Percentiles rank a stretch among this genome's conserved stretches.
Conservation (phyloP, 1,140 invertebrate species). For the Drosophila pseudoananassae region DNA sequence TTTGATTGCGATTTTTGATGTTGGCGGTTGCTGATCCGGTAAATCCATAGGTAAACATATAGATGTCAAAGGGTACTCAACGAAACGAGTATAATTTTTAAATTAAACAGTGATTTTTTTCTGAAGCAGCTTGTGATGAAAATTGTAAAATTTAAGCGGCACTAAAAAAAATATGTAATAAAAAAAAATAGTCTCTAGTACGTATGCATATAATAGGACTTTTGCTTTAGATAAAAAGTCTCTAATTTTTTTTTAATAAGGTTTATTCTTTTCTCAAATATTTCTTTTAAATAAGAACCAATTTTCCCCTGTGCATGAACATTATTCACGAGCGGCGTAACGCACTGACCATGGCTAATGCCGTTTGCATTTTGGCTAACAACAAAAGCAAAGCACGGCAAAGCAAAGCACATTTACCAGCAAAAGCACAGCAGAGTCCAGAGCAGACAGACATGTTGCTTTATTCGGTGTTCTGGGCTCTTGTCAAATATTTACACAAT, state of each 20-base stretch:
- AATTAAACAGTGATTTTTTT: no score
- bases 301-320: slow-evolving; percentile 18
- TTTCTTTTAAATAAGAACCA: no score
- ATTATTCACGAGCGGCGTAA: slow-evolving; percentile 21
- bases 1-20: slow-evolving; percentile 20
- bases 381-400: slow-evolving; percentile 21
- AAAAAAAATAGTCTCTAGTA: no score
- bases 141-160: no score
- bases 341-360: slow-evolving; percentile 74
- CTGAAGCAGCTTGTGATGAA: no score
- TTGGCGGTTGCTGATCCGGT: slow-evolving; percentile 24
- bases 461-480: slow-evolving; percentile 38
- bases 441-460: slow-evolving; percentile 27
- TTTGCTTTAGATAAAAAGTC: no score
- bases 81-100: neutral
- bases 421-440: slow-evolving; percentile 20
- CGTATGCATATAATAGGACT: no score
- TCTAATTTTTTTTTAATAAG: no score
- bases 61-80: slow-evolving; percentile 1
- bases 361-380: slow-evolving; percentile 71
- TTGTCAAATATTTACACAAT: slow-evolving; percentile 72
- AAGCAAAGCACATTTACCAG: neutral
- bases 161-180: no score
- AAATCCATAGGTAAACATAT: slow-evolving; percentile 19
- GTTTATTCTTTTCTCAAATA: no score